Evolutionary conservation across 2,797 vertebrate genomes (phyloP).

Genomic region (Enteromius argenteus): DNA sequence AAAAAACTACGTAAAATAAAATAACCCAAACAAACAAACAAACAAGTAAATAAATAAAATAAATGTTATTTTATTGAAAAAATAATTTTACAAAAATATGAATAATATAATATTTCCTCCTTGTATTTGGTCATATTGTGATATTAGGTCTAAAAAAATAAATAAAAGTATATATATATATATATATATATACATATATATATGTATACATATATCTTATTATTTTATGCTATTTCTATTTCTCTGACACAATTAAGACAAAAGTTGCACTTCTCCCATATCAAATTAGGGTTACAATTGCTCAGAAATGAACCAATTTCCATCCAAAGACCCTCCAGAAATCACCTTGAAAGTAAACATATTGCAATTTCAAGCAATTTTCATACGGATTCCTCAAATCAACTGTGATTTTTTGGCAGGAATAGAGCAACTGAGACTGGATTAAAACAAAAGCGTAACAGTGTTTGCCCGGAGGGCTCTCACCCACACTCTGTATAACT

Average conservation of each 20-base stretch:
- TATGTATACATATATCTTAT: neutral
- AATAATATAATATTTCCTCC: neutral
- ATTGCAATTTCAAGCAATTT: conserved; percentile 37
- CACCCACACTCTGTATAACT: conserved; percentile 43
- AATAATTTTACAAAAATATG: neutral
- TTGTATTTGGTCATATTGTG: neutral
- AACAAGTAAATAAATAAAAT: neutral
- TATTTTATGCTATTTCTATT: neutral
- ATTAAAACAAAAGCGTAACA: conserved; percentile 35
- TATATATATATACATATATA: neutral
- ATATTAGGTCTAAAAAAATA: neutral
- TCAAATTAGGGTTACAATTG: neutral
- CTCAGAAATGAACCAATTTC: neutral
- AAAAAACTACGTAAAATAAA: neutral
- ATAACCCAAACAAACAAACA: no score
- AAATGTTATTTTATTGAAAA: neutral
- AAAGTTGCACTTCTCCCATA: conserved; percentile 3
- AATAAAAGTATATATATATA: neutral
- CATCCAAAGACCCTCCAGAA: neutral
- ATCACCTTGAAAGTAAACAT: conserved; percentile 28
- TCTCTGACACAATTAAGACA: neutral
- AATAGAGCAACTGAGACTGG: conserved; percentile 9
- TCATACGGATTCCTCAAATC: conserved; percentile 23
- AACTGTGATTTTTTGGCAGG: conserved; percentile 36
- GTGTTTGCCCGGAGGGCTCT: conserved; percentile 27